Evolutionary conservation across 2,888 invertebrate genomes (phyloP).

Genomic region (Pseudococcus longispinus): DNA sequence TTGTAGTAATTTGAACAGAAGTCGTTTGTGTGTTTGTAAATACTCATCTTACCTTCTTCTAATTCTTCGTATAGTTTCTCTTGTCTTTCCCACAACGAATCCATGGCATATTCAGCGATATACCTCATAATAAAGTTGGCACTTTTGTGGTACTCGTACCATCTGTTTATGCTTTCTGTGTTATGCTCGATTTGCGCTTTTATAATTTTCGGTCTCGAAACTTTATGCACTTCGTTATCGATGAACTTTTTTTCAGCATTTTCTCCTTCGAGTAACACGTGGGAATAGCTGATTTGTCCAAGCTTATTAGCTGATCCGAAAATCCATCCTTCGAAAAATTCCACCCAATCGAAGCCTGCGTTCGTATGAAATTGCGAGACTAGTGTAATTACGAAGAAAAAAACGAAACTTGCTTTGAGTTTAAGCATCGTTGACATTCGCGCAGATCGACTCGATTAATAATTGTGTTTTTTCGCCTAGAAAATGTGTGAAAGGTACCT

Average conservation of each 20-base stretch:
- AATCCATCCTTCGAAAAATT: not conserved
- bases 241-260: not conserved
- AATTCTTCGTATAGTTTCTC: not conserved
- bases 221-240: not conserved
- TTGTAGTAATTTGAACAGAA: not conserved
- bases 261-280: not conserved
- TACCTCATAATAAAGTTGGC: not conserved
- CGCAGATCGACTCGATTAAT: not conserved
- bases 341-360: not conserved
- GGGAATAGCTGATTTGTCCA: not conserved
- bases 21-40: too few species aligned
- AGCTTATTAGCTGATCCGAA: not conserved
- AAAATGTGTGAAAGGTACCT: not conserved
- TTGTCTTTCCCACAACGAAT: not conserved
- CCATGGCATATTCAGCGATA: not conserved
- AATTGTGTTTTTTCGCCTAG: not conserved
- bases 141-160: not conserved
- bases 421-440: not conserved
- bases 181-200: not conserved
- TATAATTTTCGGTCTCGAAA: not conserved
- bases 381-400: not conserved
- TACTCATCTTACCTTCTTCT: not conserved
- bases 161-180: not conserved
- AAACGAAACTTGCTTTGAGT: not conserved
- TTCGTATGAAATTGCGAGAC: not conserved